Evolutionary conservation across 23 tunicate genomes (phyloP).

Genomic region (Halocynthia roretzi): DNA sequence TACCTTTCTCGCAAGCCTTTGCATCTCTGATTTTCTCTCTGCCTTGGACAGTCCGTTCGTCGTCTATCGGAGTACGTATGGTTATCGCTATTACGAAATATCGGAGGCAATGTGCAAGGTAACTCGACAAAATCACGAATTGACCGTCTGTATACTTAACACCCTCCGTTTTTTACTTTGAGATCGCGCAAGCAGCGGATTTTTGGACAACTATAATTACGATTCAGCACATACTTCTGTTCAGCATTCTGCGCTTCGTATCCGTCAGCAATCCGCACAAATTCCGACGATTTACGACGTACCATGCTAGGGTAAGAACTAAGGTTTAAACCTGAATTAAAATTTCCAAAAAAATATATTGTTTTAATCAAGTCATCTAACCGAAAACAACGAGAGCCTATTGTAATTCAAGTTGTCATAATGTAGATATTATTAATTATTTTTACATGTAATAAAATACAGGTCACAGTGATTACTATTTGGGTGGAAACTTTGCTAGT

Average conservation of each 20-base stretch:
- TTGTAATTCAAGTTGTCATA: neutral
- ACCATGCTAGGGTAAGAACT: constrained; percentile 1
- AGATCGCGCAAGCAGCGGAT: constrained; percentile 12
- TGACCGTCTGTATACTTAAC: no score
- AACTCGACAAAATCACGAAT: neutral
- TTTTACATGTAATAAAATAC: neutral
- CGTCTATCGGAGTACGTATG: constrained; percentile 3
- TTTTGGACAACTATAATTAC: constrained; percentile 9
- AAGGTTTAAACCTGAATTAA: neutral
- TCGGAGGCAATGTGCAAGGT: constrained; percentile 11
- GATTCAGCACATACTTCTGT: neutral
- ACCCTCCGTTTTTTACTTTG: no score
- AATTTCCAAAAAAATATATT: no score
- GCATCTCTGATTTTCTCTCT: neutral
- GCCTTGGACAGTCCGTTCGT: constrained; percentile 12
- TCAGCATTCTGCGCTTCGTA: neutral
- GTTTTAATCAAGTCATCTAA: no score
- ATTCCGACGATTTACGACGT: neutral
- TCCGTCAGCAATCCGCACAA: constrained; percentile 4
- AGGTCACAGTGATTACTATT: neutral
- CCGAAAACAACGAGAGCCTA: neutral
- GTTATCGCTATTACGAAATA: constrained; percentile 6
- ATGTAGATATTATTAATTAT: neutral
- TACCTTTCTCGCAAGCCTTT: neutral
- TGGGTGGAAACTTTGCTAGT: constrained; percentile 3